Percentiles rank a stretch among this genome's conserved stretches.
phyloP scores from a whole-genome alignment of 1,140 invertebrate genomes.

The Drosophila jambulina region DNA sequence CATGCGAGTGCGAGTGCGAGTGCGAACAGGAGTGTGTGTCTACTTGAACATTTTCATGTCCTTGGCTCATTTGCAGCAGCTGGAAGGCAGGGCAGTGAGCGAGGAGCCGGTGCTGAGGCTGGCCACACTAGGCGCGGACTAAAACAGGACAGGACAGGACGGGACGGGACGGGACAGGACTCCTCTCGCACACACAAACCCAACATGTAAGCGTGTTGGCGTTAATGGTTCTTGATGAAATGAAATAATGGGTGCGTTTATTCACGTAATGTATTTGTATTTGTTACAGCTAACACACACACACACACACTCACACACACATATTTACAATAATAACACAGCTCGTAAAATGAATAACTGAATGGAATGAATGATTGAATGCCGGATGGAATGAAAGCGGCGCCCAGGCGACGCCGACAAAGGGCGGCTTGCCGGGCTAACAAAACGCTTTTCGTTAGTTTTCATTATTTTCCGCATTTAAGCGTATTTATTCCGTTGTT shows the following conservation, averaged over 20 bases:
- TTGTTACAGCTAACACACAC: slow-evolving; percentile 79
- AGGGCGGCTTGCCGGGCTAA: slow-evolving; percentile 57
- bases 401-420: slow-evolving; percentile 61
- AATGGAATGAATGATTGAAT: slow-evolving; percentile 80
- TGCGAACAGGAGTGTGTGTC: no score
- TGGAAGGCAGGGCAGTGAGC: slow-evolving; percentile 1
- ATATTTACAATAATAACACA: slow-evolving; percentile 84
- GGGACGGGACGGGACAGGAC: neutral
- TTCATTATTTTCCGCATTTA: slow-evolving; percentile 84
- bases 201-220: slow-evolving; percentile 63
- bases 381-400: slow-evolving; percentile 73
- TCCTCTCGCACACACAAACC: slow-evolving; percentile 4
- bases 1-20: slow-evolving; percentile 6
- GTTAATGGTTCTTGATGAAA: slow-evolving; percentile 84
- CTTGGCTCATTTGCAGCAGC: slow-evolving; percentile 59
- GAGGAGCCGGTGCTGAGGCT: slow-evolving; percentile 20
- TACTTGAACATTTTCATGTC: slow-evolving; percentile 73
- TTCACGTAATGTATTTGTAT: slow-evolving; percentile 84
- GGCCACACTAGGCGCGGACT: slow-evolving; percentile 64
- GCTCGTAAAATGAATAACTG: slow-evolving; percentile 80
- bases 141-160: neutral
- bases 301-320: slow-evolving; percentile 29
- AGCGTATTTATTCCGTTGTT: slow-evolving; percentile 84
- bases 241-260: slow-evolving; percentile 84
- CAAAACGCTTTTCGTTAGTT: slow-evolving; percentile 84